Evolutionary conservation across 2,797 vertebrate genomes (phyloP).

Genomic region (Channa striata): DNA sequence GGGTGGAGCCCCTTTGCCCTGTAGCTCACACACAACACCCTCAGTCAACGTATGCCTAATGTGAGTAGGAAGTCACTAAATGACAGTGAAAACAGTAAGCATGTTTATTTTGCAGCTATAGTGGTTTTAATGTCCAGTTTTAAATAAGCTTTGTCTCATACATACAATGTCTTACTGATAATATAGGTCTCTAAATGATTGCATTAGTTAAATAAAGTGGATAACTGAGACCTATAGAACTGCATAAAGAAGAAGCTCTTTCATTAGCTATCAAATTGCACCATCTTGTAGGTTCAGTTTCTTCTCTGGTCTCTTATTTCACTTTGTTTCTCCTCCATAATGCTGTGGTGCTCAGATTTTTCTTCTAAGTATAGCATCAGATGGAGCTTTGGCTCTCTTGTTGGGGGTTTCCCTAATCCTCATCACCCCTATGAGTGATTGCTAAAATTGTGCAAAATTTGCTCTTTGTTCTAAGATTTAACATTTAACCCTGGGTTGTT

Average conservation of each 20-base stretch:
- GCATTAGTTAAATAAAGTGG: neutral
- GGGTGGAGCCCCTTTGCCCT: conserved; percentile 14
- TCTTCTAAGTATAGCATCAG: conserved; percentile 38
- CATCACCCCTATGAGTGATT: conserved; percentile 1
- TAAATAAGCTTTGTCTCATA: neutral
- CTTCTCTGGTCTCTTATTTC: neutral
- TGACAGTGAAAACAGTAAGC: neutral
- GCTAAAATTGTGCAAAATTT: conserved; percentile 23
- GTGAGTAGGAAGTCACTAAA: conserved; percentile 28
- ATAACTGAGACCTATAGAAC: neutral
- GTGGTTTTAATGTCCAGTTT: neutral
- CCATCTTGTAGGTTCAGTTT: neutral
- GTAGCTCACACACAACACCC: conserved; percentile 39
- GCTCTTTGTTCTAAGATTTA: neutral
- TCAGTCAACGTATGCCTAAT: conserved; percentile 3
- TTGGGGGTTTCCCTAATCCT: conserved; percentile 42
- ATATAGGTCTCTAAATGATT: neutral
- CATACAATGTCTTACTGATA: neutral
- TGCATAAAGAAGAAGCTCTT: neutral
- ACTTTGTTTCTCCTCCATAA: neutral
- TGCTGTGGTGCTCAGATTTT: conserved; percentile 65
- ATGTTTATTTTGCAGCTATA: neutral
- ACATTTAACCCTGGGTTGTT: neutral
- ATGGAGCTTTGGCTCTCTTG: conserved; percentile 20
- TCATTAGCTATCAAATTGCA: neutral